Evolutionary conservation across 2,888 invertebrate genomes (phyloP).

Genomic region (Odontocolon sp.): DNA sequence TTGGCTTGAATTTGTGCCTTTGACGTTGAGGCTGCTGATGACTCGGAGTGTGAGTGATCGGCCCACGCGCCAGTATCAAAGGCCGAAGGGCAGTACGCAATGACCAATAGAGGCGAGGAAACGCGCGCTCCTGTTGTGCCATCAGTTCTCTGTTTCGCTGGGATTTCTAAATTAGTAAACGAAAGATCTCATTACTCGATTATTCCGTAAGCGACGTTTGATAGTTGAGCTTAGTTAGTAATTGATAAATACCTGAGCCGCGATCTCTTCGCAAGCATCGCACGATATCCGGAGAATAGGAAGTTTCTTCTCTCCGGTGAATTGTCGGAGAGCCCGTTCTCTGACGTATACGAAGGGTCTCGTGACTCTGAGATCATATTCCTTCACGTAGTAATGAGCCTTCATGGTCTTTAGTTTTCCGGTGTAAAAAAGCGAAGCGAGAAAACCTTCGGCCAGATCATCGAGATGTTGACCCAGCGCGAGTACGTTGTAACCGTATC

Average conservation of each 20-base stretch:
- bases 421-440: slow-evolving; percentile 91
- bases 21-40: slow-evolving; percentile 58
- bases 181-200: not conserved
- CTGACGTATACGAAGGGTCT: slow-evolving; percentile 94
- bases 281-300: slow-evolving; percentile 85
- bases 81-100: slow-evolving; percentile 90
- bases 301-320: slow-evolving; percentile 87
- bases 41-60: slow-evolving; percentile 43
- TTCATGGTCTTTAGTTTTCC: slow-evolving; percentile 91
- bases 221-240: not conserved
- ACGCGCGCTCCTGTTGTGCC: slow-evolving; percentile 88
- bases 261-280: slow-evolving; percentile 80
- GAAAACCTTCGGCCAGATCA: slow-evolving; percentile 91
- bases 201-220: not conserved
- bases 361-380: slow-evolving; percentile 90
- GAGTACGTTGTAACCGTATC: slow-evolving; percentile 92
- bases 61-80: slow-evolving; percentile 84
- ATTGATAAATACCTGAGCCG: slow-evolving; percentile 81
- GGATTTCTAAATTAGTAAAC: slow-evolving; percentile 80
- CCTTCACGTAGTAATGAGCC: slow-evolving; percentile 90
- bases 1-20: slow-evolving; percentile 79
- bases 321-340: slow-evolving; percentile 88
- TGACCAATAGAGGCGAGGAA: slow-evolving; percentile 89
- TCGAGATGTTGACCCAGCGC: slow-evolving; percentile 94
- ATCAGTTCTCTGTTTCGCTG: slow-evolving; percentile 87